Conservation (phyloP, 2,888 invertebrate genomes). For the Ornithoptera alexandrae region DNA sequence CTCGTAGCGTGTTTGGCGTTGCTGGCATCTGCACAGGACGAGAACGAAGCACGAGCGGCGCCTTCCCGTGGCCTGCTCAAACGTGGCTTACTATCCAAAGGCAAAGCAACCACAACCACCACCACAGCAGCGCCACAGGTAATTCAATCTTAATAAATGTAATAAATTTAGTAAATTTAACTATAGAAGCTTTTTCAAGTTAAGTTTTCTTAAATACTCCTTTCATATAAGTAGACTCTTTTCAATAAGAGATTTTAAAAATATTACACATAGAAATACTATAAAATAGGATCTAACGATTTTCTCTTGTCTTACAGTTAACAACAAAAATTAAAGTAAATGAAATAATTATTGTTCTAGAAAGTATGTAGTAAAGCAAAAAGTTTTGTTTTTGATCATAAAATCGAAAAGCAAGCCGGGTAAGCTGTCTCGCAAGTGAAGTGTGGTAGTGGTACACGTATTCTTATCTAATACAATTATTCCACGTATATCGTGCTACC, state of each 20-base stretch:
- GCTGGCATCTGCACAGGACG: slow-evolving; percentile 55
- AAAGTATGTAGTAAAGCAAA: too few species aligned
- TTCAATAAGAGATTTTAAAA: too few species aligned
- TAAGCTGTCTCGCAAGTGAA: slow-evolving; percentile 5
- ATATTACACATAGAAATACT: too few species aligned
- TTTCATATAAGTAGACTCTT: too few species aligned
- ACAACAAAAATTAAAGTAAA: too few species aligned
- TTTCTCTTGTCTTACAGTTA: too few species aligned
- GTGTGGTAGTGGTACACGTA: slow-evolving; percentile 4
- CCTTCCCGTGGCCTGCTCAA: slow-evolving; percentile 59
- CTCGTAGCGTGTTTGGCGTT: slow-evolving; percentile 59
- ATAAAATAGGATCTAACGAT: too few species aligned
- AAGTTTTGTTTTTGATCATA: too few species aligned
- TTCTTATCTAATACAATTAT: slow-evolving; percentile 18
- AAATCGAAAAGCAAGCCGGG: not conserved
- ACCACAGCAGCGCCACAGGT: slow-evolving; percentile 68
- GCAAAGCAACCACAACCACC: slow-evolving; percentile 65
- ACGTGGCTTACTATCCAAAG: slow-evolving; percentile 57
- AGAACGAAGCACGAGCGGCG: slow-evolving; percentile 52
- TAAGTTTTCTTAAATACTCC: too few species aligned
- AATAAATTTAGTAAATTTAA: not conserved
- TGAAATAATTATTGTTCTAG: too few species aligned
- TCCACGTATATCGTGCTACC: slow-evolving; percentile 18
- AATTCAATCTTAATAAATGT: slow-evolving; percentile 14
- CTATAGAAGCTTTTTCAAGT: too few species aligned